Base-by-base conservation (phyloP, 2,888 invertebrate genomes). In the Lochmaea crataegi region DNA sequence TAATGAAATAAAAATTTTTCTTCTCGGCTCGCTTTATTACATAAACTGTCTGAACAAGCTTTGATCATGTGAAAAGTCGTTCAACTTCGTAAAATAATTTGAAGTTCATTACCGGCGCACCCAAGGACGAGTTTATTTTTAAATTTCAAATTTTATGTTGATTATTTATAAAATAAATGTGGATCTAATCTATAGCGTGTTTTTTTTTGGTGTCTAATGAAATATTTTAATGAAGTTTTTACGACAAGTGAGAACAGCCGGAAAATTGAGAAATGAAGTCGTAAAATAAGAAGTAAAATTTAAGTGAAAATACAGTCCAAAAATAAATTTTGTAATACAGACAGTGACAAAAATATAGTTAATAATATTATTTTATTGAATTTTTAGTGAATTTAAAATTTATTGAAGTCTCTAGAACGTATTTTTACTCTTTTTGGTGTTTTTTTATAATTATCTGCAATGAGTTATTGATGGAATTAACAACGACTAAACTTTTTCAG, bases 1-100 rank as follows among this genome's bases (percentile, higher is more conserved):
- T n/a, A n/a, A n/a, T n/a, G n/a, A n/a, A n/a, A n/a, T n/a, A n/a
- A n/a, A n/a, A n/a, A n/a, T n/a, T n/a, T n/a, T n/a, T n/a, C n/a
- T n/a, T n/a, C n/a, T n/a, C n/a, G n/a, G n/a, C n/a, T 14, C 51
- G 14, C 51, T n/a, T 51, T 48, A 11, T 48, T 48, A 12, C 14
- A 14, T 48, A 48, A 48, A 3, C 1, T 48, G 45, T 14, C 45
- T 41, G 12, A 12, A 45, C 45, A n/a, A n/a, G n/a, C n/a, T n/a
- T n/a, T n/a, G 45, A 45, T 45, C 45, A 45, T 51, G 4, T n/a
- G 51, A 51, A 26, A 57, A 57, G 57, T 26, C 16, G 56, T 56
- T 56, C 22, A 12, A 56, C 56, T 22, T 58, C 57, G n/a, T 32
- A 58, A 4, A 56, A n/a, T 16, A 22, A 16, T 22, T 58, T 32